Conservation (phyloP, 2,888 invertebrate genomes). For the Caradrina kadenii region DNA sequence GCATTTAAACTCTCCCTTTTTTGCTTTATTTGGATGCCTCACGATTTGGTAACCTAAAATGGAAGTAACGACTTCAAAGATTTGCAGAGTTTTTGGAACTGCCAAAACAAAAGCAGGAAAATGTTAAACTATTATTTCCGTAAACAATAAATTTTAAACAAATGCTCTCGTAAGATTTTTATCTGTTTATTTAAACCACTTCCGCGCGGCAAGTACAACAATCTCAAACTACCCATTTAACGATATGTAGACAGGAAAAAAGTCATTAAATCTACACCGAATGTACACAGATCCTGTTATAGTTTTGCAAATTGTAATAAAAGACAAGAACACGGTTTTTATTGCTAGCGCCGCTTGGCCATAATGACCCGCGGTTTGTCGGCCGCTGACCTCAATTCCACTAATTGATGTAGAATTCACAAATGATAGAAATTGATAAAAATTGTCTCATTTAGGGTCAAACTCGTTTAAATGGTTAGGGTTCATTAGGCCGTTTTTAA, state of each 20-base stretch:
- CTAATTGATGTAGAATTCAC: conserved; percentile 60
- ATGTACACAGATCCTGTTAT: conserved; percentile 39
- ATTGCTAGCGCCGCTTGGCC: conserved; percentile 46
- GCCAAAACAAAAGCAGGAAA: conserved; percentile 9
- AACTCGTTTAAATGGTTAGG: conserved; percentile 51
- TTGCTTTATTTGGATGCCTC: conserved; percentile 20
- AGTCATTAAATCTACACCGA: conserved; percentile 29
- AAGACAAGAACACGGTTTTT: conserved; percentile 45
- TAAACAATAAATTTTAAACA: conserved; percentile 13
- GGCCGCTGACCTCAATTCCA: conserved; percentile 54
- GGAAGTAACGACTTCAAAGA: background rate
- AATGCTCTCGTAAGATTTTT: conserved; percentile 21
- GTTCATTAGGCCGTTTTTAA: conserved; percentile 45
- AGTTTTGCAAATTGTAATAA: conserved; percentile 40
- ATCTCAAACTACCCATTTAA: conserved; percentile 28
- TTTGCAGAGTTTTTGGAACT: conserved; percentile 4
- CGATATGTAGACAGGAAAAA: conserved; percentile 31
- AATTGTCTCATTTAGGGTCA: conserved; percentile 57
- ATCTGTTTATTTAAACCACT: conserved; percentile 14
- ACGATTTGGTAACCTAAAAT: conserved; percentile 35
- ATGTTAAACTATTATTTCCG: conserved; percentile 7
- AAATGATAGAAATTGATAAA: conserved; percentile 57
- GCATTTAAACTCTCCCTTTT: conserved; percentile 8
- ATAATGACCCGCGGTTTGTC: conserved; percentile 43
- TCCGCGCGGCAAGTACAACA: conserved; percentile 31